A percentile compares a stretch with the other conserved stretches of the same genome.
Evolutionary conservation across 37 sponge, comb jelly and placozoan species (phyloP).

Genomic region (Cliona cf. orientalis): DNA sequence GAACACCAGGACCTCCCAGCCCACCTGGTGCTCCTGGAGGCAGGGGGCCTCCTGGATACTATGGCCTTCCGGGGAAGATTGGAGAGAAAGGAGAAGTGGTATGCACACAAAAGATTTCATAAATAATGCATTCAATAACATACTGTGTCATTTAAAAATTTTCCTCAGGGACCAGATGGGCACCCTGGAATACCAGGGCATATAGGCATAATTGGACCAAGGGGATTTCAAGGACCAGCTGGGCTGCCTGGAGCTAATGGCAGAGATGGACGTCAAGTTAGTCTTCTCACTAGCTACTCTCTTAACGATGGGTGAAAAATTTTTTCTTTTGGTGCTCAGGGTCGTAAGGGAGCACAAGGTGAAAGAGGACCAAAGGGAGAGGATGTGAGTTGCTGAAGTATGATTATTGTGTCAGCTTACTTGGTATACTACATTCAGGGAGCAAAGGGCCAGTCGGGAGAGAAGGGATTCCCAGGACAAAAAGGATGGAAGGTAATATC

Average conservation of each 20-base stretch:
- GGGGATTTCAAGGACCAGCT: conserved; percentile 18
- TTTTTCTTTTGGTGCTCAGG: neutral
- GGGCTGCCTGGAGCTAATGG: conserved; percentile 17
- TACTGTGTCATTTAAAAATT: too few relatives aligned
- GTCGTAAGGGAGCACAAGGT: conserved; percentile 21
- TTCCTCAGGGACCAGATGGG: too few relatives aligned
- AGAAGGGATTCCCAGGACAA: conserved; percentile 29
- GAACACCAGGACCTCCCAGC: conserved; percentile 6
- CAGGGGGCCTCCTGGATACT: conserved; percentile 2
- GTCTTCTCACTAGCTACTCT: neutral
- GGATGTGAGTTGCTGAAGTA: neutral
- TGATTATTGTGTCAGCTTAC: neutral
- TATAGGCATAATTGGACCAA: conserved; percentile 18
- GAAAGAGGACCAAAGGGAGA: conserved; percentile 16
- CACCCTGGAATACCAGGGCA: conserved; percentile 36
- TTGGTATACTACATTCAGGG: conserved; percentile 10
- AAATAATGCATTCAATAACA: too few relatives aligned
- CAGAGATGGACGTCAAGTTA: conserved; percentile 24
- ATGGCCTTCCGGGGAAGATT: neutral
- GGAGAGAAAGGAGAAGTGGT: conserved; percentile 37
- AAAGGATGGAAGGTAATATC: conserved; percentile 30
- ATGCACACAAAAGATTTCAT: neutral
- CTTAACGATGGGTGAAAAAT: neutral
- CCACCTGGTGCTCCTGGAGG: conserved; percentile 1
- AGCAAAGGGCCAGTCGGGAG: conserved; percentile 6